A percentile compares a stretch with the other conserved stretches of the same genome.
Conservation (phyloP, 2,113 vertebrate genomes). For the Caretta caretta region DNA sequence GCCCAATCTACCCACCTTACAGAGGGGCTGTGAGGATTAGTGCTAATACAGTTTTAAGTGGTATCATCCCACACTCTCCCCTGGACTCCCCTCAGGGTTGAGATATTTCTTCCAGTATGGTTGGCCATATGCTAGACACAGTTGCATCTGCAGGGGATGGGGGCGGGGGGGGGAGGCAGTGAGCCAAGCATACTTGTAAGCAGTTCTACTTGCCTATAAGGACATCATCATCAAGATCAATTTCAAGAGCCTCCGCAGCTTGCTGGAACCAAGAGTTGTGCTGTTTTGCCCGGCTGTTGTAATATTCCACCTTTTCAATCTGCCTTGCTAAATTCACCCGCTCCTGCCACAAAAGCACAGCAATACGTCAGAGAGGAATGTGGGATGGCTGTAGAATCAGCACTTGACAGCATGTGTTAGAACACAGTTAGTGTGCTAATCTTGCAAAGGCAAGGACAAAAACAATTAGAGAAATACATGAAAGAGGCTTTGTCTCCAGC, state of each 20-base stretch:
- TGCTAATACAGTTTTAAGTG: not conserved
- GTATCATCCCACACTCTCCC: not conserved
- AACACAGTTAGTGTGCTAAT: not conserved
- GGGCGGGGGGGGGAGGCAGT: not conserved
- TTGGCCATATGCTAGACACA: not conserved
- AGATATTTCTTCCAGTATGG: not conserved
- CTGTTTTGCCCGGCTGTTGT: constrained; percentile 90
- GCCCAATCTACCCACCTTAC: not conserved
- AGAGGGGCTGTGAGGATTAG: not conserved
- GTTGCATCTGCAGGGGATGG: not conserved
- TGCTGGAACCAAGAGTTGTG: constrained; percentile 95
- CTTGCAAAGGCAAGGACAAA: not conserved
- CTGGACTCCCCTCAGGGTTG: not conserved
- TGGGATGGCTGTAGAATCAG: not conserved
- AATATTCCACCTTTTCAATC: constrained; percentile 94
- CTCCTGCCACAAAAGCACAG: constrained; percentile 79
- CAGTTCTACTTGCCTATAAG: constrained; percentile 77
- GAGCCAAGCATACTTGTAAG: not conserved
- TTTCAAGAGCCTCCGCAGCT: constrained; percentile 92
- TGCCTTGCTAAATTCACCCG: constrained; percentile 88
- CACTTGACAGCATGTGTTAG: not conserved
- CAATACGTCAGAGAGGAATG: not conserved
- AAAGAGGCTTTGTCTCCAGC: not conserved
- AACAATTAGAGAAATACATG: not conserved
- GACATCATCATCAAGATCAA: constrained; percentile 89